Evolutionary conservation across 1,140 invertebrate species (phyloP).

Genomic region (Ylistrum balloti): DNA sequence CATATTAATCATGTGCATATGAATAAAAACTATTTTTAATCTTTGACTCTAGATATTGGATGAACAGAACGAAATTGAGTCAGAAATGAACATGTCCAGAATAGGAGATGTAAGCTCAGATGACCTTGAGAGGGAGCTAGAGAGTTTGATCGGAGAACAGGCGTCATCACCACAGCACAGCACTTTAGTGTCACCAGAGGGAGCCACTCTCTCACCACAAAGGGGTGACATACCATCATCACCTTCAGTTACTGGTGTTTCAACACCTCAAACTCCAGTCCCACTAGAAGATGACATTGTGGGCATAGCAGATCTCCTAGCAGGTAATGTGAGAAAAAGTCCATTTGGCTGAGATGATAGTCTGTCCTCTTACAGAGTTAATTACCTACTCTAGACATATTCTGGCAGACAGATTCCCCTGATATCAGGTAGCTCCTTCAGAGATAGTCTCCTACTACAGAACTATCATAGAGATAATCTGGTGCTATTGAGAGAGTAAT

Average conservation of each 20-base stretch:
- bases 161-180: conserved; percentile 30
- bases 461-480: too few species aligned
- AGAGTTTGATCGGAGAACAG: conserved; percentile 54
- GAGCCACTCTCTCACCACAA: neutral
- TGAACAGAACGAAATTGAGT: conserved; percentile 63
- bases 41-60: conserved; percentile 57
- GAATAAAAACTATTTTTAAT: too few species aligned
- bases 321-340: neutral
- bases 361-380: too few species aligned
- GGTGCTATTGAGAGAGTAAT: too few species aligned
- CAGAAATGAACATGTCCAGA: conserved; percentile 50
- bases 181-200: neutral
- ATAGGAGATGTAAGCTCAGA: conserved; percentile 58
- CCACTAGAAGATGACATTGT: neutral
- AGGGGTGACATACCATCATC: neutral
- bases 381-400: too few species aligned
- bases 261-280: neutral
- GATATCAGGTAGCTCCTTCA: too few species aligned
- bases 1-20: too few species aligned
- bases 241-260: neutral
- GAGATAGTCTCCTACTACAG: too few species aligned
- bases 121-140: conserved; percentile 63
- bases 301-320: neutral
- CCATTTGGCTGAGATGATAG: too few species aligned
- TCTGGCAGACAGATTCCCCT: too few species aligned